These are phyloP conservation scores for Gerris lacustris DNA, from an alignment of 2,888 invertebrate genomes.

Conservation along the genomic window DNA sequence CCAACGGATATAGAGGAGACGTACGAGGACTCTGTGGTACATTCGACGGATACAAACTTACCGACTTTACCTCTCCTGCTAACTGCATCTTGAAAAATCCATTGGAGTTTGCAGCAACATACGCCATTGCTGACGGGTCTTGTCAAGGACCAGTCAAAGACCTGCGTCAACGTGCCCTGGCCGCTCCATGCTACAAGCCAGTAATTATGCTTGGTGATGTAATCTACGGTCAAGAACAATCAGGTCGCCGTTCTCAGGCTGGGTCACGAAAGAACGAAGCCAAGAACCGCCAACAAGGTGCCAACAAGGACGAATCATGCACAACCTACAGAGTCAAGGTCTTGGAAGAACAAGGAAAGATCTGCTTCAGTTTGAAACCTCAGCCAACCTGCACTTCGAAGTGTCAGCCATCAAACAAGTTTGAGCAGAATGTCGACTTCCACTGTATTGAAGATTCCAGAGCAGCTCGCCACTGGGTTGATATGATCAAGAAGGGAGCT, in stretches of 20 bases:
- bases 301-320: slow-evolving; percentile 35
- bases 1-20: slow-evolving; percentile 42
- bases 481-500: slow-evolving; percentile 39
- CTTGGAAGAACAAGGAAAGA: slow-evolving; percentile 41
- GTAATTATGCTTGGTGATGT: slow-evolving; percentile 19
- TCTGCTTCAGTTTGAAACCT: slow-evolving; percentile 49
- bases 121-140: slow-evolving; percentile 38
- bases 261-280: slow-evolving; percentile 1
- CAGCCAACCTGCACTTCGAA: slow-evolving; percentile 44
- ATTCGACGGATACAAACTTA: slow-evolving; percentile 45
- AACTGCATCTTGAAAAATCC: slow-evolving; percentile 44
- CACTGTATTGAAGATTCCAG: slow-evolving; percentile 38
- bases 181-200: slow-evolving; percentile 7
- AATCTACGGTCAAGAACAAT: slow-evolving; percentile 15
- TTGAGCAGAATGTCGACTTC: slow-evolving; percentile 40
- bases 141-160: slow-evolving; percentile 26
- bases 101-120: slow-evolving; percentile 45
- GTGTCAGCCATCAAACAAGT: slow-evolving; percentile 40
- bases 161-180: slow-evolving; percentile 36
- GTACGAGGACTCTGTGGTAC: slow-evolving; percentile 54
- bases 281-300: slow-evolving; percentile 38
- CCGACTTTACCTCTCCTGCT: slow-evolving; percentile 48
- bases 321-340: slow-evolving; percentile 29
- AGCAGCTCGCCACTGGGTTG: slow-evolving; percentile 35
- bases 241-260: slow-evolving; percentile 26